Conservation (phyloP, 2,888 invertebrate genomes). For the Leucophenga maculata region DNA sequence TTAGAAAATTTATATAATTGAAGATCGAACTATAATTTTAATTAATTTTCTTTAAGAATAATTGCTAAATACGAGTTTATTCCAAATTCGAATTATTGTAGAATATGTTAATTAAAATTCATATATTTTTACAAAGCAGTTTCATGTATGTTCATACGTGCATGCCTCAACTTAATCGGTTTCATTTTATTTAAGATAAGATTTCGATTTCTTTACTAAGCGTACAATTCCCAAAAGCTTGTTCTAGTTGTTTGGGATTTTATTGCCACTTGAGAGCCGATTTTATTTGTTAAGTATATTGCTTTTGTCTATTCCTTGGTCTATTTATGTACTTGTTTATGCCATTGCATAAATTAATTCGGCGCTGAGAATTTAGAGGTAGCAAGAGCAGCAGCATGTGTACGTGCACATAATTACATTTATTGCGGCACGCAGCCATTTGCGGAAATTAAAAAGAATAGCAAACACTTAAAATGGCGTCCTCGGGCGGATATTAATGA, state of each 20-base stretch:
- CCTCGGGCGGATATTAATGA: constrained; percentile 13
- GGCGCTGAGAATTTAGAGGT: no score
- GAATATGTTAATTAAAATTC: background rate
- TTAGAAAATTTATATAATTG: no score
- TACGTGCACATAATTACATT: constrained; percentile 22
- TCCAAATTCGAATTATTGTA: no score
- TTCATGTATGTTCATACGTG: background rate
- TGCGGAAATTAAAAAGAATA: background rate
- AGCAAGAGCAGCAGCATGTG: background rate
- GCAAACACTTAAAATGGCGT: background rate
- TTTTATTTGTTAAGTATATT: background rate
- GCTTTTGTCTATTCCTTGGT: no score
- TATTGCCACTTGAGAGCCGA: constrained; percentile 6
- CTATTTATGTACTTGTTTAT: constrained; percentile 25
- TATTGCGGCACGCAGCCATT: constrained; percentile 5
- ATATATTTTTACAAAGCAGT: background rate
- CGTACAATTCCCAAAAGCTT: background rate
- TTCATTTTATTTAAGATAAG: background rate
- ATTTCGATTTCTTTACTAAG: background rate
- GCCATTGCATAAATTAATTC: constrained; percentile 1
- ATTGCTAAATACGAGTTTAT: no score
- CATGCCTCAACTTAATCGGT: no score
- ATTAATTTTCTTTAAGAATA: no score
- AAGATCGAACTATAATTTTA: no score
- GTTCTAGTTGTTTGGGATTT: background rate